Base-by-base conservation (phyloP, 2,113 vertebrate species). In the Nerophis ophidion region DNA sequence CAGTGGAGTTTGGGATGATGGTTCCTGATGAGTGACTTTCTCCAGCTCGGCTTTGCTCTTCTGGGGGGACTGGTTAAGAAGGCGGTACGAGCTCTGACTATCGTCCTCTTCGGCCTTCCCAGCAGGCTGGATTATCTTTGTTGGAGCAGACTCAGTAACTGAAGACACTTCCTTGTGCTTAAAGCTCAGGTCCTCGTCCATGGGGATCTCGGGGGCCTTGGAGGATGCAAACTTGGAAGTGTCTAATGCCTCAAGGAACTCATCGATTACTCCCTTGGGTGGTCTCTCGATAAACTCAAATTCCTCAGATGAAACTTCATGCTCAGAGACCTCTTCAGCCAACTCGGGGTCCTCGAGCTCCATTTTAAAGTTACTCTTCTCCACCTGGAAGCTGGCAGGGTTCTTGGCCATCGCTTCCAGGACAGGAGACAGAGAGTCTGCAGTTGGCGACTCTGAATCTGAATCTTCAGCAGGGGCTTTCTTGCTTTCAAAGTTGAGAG, bases 261-360 rank as follows among this genome's bases (percentile, higher is more conserved):
- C 90, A 5, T 91, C 89, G 0, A 89, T 85, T 0, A 84, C 85
- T 0, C 89, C 90, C 34, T 72, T 80, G 0, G 88, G 85, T 1
- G 89, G 88, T 47, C 86, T 78, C 66, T 91, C 90, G 0, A 91
- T 89, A 68, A 91, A 90, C 71, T 91, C 90, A 15, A 91, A 91
- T 70, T 91, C 90, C 61, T 91, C 90, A 4, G 89, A 90, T 1
- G 89, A 90, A 38, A 86, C 84, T 11, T 91, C 89, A 5, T 88
- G 89, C 66, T 91, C 89, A 0, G 88, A 90, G 6, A 77, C 74
- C 66, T 90, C 89, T 35, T 90, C 87, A 0, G 74, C 84, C 9
- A 83, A 66, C 52, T 89, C 87, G 0, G 71, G 68, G 53, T 90
- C 86, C 36, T 87, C 87, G 56, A 73, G 4, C 10, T 82, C 83